phyloP scores from a whole-genome alignment of 1,140 invertebrate species.

The Caenorhabditis tropicalis region DNA sequence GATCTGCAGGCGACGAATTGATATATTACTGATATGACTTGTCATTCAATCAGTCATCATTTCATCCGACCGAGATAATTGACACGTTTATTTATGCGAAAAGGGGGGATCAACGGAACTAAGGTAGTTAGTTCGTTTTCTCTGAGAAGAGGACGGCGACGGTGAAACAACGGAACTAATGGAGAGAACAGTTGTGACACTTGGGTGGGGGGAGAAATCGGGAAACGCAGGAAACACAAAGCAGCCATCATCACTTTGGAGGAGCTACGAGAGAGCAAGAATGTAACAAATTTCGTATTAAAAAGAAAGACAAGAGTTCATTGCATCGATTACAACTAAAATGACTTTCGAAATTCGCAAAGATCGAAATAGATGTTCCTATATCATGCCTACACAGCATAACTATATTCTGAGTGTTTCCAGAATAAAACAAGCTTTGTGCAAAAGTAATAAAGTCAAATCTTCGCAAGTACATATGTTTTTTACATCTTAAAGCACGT shows the following conservation, averaged over 20 bases:
- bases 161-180: constrained; percentile 31
- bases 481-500: neutral
- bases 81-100: constrained; percentile 39
- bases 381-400: too few relatives aligned
- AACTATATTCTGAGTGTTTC: neutral
- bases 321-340: neutral
- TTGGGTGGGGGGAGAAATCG: neutral
- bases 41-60: constrained; percentile 34
- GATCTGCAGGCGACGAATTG: neutral
- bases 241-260: constrained; percentile 14
- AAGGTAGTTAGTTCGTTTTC: neutral
- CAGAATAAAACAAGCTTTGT: neutral
- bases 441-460: neutral
- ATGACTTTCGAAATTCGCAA: neutral
- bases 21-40: constrained; percentile 28
- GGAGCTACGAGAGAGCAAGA: neutral
- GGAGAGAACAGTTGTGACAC: constrained; percentile 30
- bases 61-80: constrained; percentile 36
- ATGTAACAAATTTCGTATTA: constrained; percentile 34
- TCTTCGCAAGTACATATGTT: constrained; percentile 21
- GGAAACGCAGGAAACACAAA: neutral
- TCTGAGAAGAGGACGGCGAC: constrained; percentile 5
- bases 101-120: neutral
- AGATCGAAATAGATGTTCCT: too few relatives aligned
- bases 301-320: constrained; percentile 14